Conservation (phyloP, 2,797 vertebrate genomes). For the Melanotaenia maccullochi region DNA sequence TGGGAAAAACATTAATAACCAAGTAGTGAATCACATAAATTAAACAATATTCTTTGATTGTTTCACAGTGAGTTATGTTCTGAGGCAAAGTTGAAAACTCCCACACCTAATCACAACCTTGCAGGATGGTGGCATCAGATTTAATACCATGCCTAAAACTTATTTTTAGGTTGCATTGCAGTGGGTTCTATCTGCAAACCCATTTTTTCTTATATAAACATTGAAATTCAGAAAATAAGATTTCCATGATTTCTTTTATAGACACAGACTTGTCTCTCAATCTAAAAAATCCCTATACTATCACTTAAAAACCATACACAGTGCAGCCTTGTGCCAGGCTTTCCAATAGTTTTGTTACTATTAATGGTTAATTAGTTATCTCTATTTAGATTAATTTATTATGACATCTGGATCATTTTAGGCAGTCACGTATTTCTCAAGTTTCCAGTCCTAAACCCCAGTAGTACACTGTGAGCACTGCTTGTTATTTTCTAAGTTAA, state of each 20-base stretch:
- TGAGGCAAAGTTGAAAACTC: neutral
- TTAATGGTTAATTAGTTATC: too few species aligned
- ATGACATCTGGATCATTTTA: too few species aligned
- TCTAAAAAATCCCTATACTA: neutral
- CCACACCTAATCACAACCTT: neutral
- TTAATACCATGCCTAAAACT: neutral
- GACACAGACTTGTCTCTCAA: too few species aligned
- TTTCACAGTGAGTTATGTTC: neutral
- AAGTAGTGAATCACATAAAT: neutral
- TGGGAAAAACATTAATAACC: neutral
- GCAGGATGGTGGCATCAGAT: neutral
- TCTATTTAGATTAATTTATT: too few species aligned
- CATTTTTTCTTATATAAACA: too few species aligned
- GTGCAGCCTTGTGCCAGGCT: too few species aligned
- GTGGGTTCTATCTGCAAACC: too few species aligned
- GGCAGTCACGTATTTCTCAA: neutral
- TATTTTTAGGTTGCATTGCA: neutral
- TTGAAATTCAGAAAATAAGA: neutral
- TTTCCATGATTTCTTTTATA: neutral
- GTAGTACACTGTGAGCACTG: neutral
- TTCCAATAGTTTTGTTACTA: too few species aligned
- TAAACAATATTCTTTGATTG: neutral
- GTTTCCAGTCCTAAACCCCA: neutral
- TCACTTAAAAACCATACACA: neutral
- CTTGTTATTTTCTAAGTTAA: neutral